phyloP scores from a whole-genome alignment of 2,888 invertebrate genomes.

The Campoplex nolae region DNA sequence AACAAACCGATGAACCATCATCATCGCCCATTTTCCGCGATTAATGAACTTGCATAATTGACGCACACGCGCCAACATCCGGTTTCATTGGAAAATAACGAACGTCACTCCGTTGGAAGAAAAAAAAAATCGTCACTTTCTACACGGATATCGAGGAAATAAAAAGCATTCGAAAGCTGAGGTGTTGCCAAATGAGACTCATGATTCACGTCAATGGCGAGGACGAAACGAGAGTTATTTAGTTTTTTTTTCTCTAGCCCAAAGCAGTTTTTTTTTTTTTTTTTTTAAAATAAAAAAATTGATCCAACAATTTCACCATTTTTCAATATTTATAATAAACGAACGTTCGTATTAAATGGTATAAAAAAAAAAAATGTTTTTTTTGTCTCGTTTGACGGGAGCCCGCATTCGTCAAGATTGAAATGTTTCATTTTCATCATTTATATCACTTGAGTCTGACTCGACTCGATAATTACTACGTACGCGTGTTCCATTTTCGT shows the following conservation, averaged over 20 bases:
- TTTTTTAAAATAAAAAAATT: neutral
- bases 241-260: too few relatives aligned
- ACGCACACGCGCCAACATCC: conserved; percentile 57
- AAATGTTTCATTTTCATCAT: neutral
- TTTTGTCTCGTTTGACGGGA: neutral
- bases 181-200: conserved; percentile 47
- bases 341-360: too few relatives aligned
- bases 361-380: neutral
- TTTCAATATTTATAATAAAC: neutral
- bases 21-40: neutral
- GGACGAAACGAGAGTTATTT: conserved; percentile 24
- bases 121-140: conserved; percentile 63
- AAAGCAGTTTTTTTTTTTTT: neutral
- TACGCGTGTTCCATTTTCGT: neutral
- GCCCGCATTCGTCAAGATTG: neutral
- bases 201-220: conserved; percentile 32
- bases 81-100: conserved; percentile 59
- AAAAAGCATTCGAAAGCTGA: conserved; percentile 58
- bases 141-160: conserved; percentile 62
- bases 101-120: neutral
- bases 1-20: neutral
- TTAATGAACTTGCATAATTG: neutral
- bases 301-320: too few relatives aligned
- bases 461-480: neutral
- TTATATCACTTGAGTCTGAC: neutral